Evolutionary conservation across 2,888 invertebrate species (phyloP).

Genomic region (Rhimphoctona megacephalus): DNA sequence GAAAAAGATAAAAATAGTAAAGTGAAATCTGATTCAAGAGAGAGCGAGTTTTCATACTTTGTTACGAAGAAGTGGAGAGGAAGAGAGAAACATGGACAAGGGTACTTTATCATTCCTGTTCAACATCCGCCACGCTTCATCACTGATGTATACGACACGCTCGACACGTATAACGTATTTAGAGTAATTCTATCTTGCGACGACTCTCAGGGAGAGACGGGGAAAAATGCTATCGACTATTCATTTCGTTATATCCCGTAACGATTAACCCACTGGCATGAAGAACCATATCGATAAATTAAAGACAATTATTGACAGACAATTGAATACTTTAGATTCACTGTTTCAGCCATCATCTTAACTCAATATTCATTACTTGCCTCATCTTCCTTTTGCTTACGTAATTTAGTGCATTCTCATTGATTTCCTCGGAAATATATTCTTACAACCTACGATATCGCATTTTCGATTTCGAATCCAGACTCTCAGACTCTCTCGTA

Average conservation of each 20-base stretch:
- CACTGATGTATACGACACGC: conserved; percentile 3
- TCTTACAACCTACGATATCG: background rate
- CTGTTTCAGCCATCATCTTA: background rate
- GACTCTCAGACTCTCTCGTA: background rate
- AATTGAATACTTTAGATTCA: background rate
- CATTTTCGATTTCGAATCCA: conserved; percentile 17
- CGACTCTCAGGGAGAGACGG: background rate
- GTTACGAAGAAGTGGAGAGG: too few species aligned
- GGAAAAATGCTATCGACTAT: conserved; percentile 15
- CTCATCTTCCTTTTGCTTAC: background rate
- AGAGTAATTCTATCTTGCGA: background rate
- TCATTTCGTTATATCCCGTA: conserved; percentile 20
- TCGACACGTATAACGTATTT: background rate
- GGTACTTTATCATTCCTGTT: conserved; percentile 1
- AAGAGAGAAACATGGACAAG: too few species aligned
- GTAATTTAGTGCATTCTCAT: background rate
- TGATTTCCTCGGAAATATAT: background rate
- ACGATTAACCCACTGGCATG: conserved; percentile 73
- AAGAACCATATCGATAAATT: conserved; percentile 44
- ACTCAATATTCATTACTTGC: background rate
- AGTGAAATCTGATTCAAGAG: background rate
- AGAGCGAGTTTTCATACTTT: background rate
- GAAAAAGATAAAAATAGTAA: conserved; percentile 22
- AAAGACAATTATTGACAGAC: background rate
- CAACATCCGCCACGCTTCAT: conserved; percentile 33